phyloP scores from a whole-genome alignment of 2,888 invertebrate species.

The Eudasyphora cyanicolor region DNA sequence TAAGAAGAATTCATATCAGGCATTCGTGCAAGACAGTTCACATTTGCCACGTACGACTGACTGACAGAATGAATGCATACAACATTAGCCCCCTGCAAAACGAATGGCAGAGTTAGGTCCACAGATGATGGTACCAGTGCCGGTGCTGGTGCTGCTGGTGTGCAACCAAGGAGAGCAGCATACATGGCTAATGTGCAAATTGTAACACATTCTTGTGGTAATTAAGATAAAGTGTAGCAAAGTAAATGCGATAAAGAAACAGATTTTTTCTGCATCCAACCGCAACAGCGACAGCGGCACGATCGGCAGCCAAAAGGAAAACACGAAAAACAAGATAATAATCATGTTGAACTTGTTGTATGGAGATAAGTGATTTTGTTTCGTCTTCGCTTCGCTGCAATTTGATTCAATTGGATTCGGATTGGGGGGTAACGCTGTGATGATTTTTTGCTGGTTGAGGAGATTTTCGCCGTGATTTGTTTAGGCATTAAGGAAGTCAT shows the following conservation, averaged over 20 bases:
- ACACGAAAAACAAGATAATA: conserved; percentile 60
- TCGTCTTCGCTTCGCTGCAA: not conserved
- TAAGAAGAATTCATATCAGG: conserved; percentile 18
- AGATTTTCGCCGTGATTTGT: not conserved
- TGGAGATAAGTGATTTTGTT: conserved; percentile 56
- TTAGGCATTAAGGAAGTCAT: not conserved
- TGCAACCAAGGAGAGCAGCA: not conserved
- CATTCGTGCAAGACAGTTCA: conserved; percentile 5
- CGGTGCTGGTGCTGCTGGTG: not conserved
- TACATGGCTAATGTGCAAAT: conserved; percentile 63
- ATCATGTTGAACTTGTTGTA: conserved; percentile 54
- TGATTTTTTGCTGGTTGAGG: not conserved
- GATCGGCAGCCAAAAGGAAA: conserved; percentile 8
- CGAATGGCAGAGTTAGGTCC: too few species aligned
- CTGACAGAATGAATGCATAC: too few species aligned
- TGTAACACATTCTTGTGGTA: conserved; percentile 66
- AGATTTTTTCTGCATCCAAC: conserved; percentile 48
- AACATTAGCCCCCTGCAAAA: not conserved
- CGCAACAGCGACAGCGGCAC: conserved; percentile 10
- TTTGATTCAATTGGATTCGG: not conserved
- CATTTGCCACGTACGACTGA: not conserved
- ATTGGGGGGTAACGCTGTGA: conserved; percentile 1
- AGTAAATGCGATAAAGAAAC: conserved; percentile 64
- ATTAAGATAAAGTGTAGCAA: conserved; percentile 64
- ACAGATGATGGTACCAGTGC: too few species aligned